phyloP scores from a whole-genome alignment of 2,113 vertebrate species.

The Nothoprocta perdicaria region DNA sequence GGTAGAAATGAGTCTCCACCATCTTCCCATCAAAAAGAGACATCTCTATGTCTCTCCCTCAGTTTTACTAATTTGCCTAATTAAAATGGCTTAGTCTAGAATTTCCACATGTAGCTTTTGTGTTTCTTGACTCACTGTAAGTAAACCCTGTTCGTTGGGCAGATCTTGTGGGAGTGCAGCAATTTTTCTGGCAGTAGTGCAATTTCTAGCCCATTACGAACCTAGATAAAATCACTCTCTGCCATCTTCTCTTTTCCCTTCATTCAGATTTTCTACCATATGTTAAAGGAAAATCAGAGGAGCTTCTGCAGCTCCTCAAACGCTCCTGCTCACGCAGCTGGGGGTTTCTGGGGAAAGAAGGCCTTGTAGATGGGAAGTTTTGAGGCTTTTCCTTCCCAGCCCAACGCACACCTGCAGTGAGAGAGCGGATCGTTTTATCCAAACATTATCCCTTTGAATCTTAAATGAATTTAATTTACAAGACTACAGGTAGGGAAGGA shows the following conservation, averaged over 20 bases:
- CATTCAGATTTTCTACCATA: neutral
- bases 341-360: neutral
- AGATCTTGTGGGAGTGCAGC: neutral
- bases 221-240: neutral
- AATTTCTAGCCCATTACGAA: neutral
- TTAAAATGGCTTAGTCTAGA: neutral
- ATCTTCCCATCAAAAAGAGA: neutral
- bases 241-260: neutral
- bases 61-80: neutral
- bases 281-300: neutral
- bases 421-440: slow-evolving; percentile 22
- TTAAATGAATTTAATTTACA: slow-evolving; percentile 62
- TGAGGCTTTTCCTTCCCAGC: slow-evolving; percentile 37
- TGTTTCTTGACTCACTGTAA: neutral
- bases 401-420: slow-evolving; percentile 43
- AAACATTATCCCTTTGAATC: slow-evolving; percentile 53
- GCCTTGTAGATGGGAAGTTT: neutral
- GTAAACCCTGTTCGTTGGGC: neutral
- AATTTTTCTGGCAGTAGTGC: neutral
- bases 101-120: neutral
- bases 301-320: neutral
- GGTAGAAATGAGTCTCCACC: rapidly evolving
- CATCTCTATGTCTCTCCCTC: neutral
- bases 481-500: neutral
- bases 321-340: neutral